Percentiles rank a stretch among this genome's conserved stretches.
Conservation (phyloP, 2,797 vertebrate species). For the Adelosebastes latens region DNA sequence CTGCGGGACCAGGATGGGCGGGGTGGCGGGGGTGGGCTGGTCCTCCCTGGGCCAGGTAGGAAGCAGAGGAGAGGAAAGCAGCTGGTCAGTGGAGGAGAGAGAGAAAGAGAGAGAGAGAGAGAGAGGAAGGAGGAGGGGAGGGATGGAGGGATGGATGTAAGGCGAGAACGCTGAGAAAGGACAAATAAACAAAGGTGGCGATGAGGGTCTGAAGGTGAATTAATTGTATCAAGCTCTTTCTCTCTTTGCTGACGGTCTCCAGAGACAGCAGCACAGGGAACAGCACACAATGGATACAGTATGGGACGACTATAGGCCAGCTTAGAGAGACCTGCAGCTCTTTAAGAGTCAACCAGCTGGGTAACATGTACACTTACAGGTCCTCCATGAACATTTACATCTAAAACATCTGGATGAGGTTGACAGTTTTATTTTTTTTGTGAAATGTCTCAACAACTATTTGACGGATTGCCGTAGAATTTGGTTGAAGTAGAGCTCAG, state of each 20-base stretch:
- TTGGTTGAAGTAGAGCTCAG: too few species aligned
- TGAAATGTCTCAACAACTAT: too few species aligned
- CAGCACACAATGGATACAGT: conserved; percentile 42
- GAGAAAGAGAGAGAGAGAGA: conserved; percentile 26
- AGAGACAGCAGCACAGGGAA: conserved; percentile 41
- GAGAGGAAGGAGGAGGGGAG: conserved; percentile 24
- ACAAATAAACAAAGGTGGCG: conserved; percentile 81
- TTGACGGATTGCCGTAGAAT: too few species aligned
- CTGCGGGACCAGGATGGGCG: conserved; percentile 70
- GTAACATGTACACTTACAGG: background rate
- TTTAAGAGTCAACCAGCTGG: background rate
- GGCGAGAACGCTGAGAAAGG: conserved; percentile 83
- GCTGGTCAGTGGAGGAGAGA: conserved; percentile 54
- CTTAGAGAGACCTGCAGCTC: conserved; percentile 6
- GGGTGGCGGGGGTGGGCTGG: conserved; percentile 26
- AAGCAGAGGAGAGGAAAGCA: conserved; percentile 46
- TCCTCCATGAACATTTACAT: too few species aligned
- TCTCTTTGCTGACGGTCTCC: conserved; percentile 38
- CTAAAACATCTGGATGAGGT: too few species aligned
- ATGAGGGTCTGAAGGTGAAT: conserved; percentile 75
- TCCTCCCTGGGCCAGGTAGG: conserved; percentile 6
- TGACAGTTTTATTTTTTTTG: too few species aligned
- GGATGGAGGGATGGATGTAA: conserved; percentile 75
- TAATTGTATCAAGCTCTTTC: conserved; percentile 72
- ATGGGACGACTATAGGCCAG: background rate